Conservation (phyloP, 1,140 invertebrate genomes). For the Bombus picipes region DNA sequence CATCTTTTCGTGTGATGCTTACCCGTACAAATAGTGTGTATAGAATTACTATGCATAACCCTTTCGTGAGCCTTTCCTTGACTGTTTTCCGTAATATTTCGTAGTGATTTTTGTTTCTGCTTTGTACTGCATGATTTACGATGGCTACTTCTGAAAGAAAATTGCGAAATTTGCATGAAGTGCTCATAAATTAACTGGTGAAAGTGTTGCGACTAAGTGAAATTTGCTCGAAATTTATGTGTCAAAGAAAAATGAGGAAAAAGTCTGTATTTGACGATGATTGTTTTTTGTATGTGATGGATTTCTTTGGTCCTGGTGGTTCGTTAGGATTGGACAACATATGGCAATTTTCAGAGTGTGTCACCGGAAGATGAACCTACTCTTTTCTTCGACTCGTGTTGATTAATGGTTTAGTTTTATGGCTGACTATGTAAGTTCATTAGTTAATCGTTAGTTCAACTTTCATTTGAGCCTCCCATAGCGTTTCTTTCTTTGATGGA, state of each 20-base stretch:
- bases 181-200: slow-evolving; percentile 68
- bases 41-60: slow-evolving; percentile 15
- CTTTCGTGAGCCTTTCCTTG: slow-evolving; percentile 26
- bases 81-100: slow-evolving; percentile 60
- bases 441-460: neutral
- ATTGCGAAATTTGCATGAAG: slow-evolving; percentile 71
- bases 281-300: neutral
- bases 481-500: neutral
- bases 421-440: neutral
- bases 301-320: neutral
- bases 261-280: neutral
- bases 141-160: neutral
- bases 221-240: slow-evolving; percentile 57
- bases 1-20: neutral
- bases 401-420: slow-evolving; percentile 33
- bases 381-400: neutral
- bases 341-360: slow-evolving; percentile 12
- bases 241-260: neutral
- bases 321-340: slow-evolving; percentile 41
- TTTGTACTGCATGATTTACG: slow-evolving; percentile 63
- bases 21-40: neutral
- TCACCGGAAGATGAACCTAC: slow-evolving; percentile 6
- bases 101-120: slow-evolving; percentile 56
- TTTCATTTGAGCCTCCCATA: neutral
- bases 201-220: slow-evolving; percentile 37